Base-by-base conservation (phyloP, 2,797 vertebrate species). In the Malurus splendens region DNA sequence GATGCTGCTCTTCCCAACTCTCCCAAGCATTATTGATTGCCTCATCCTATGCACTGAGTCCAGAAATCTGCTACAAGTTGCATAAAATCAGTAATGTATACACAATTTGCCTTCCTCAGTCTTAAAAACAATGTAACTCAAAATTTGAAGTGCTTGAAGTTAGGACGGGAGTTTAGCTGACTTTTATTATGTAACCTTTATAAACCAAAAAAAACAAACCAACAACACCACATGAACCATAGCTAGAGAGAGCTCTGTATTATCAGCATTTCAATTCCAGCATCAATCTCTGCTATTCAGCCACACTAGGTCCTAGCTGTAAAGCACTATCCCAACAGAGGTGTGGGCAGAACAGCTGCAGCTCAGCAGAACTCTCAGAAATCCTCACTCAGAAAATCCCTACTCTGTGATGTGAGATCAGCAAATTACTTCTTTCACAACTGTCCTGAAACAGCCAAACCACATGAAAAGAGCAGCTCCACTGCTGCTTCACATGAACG, bases 31-130 rank as follows among this genome's bases (percentile, higher is more conserved):
- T 1, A 48, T 74, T 64, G 54, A 42, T 19, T 73, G 60, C 32
- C 42, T 68, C 60, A 54, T 14, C 19, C 84, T 61, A 48, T 41
- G 45, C 27, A n/a, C 9, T 6, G 18, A 38, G 25, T 12, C 60
- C 73, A 19, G 23, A 70, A 77, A 64, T 19, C 2, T 33, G 44
- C 47, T 55, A 55, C 23, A 42, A 78, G 10, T 48, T 24, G 19
- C 28, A 73, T 0, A 6, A 59, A 41, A 70, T 33, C n/a, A 51
- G 7, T 20, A 18, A 54, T 3, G 18, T 18, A 50, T 0, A 76
- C 24, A 48, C 36, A 70, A 68, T 33, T 10, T 59, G 33, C 38
- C 41, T 44, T 24, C 27, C 7, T 61, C 39, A 38, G 57, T 6
- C 22, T 70, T 28, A 51, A 59, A 33, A 76, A 73, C 23, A 17